A percentile compares a stretch with the other conserved stretches of the same genome.
These are phyloP conservation scores for Trichacis sp. DNA, from an alignment of 2,888 invertebrate genomes.

Conservation along the genomic window DNA sequence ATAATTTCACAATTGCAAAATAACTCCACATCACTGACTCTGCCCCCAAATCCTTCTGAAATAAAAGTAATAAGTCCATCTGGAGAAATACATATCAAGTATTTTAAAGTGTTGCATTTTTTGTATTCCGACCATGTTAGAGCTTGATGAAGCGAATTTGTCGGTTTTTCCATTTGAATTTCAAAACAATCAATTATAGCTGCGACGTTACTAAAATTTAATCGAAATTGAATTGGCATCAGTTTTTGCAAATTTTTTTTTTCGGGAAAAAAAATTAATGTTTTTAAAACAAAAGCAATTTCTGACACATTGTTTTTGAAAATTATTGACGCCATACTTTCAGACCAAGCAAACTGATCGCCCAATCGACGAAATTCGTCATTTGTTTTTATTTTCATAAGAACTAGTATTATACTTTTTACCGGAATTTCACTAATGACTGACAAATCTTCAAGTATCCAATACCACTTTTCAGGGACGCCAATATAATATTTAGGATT, in stretches of 20 bases:
- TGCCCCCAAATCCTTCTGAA: constrained; percentile 46
- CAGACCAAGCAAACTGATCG: neutral
- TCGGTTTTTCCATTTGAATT: constrained; percentile 51
- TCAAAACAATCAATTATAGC: constrained; percentile 50
- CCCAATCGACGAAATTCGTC: neutral
- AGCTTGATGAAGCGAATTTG: constrained; percentile 41
- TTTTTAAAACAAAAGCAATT: neutral
- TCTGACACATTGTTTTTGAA: neutral
- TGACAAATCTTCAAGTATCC: too few species aligned
- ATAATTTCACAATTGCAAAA: too few species aligned
- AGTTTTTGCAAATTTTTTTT: constrained; percentile 8
- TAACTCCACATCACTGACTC: constrained; percentile 39
- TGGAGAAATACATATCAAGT: constrained; percentile 48
- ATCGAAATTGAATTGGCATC: constrained; percentile 40
- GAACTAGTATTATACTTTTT: neutral
- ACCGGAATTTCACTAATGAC: too few species aligned
- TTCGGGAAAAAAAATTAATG: neutral
- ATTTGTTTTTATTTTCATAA: neutral
- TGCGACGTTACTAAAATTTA: constrained; percentile 38
- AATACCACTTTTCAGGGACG: too few species aligned
- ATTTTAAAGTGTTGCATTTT: constrained; percentile 55
- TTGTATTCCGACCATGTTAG: constrained; percentile 55
- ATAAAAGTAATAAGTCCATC: constrained; percentile 47
- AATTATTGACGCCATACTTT: too few species aligned
- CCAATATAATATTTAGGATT: too few species aligned